phyloP scores from a whole-genome alignment of 1,140 invertebrate species.

The Pachypsylla venusta region DNA sequence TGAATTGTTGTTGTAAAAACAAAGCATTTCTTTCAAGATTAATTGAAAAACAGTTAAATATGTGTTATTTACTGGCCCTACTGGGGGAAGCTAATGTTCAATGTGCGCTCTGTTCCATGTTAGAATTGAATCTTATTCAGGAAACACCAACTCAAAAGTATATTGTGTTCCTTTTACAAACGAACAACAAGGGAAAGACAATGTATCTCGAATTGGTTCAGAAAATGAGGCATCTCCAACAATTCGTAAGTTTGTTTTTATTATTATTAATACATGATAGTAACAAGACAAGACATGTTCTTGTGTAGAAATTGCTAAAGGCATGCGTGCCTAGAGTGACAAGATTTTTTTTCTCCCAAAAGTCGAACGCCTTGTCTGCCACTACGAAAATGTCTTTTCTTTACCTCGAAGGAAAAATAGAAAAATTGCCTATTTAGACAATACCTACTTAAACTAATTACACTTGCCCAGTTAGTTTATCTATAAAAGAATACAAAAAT shows the following conservation, averaged over 20 bases:
- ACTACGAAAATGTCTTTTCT: no score
- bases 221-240: slow-evolving; percentile 55
- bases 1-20: slow-evolving; percentile 43
- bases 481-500: no score
- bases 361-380: no score
- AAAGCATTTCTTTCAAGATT: slow-evolving; percentile 59
- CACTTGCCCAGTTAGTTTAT: no score
- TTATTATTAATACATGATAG: no score
- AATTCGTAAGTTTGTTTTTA: slow-evolving; percentile 43
- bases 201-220: slow-evolving; percentile 59
- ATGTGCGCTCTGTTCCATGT: slow-evolving; percentile 60
- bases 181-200: slow-evolving; percentile 49
- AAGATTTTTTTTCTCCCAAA: no score
- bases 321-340: no score
- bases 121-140: slow-evolving; percentile 59
- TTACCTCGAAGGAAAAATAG: no score
- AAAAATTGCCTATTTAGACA: no score
- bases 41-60: slow-evolving; percentile 49
- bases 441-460: no score
- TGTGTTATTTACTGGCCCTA: slow-evolving; percentile 58
- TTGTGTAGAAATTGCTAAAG: no score
- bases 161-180: slow-evolving; percentile 37
- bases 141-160: slow-evolving; percentile 30
- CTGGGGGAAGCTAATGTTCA: slow-evolving; percentile 50
- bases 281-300: no score